Evolutionary conservation across 2,113 vertebrate genomes (phyloP).

Genomic region (Penelope pileata): DNA sequence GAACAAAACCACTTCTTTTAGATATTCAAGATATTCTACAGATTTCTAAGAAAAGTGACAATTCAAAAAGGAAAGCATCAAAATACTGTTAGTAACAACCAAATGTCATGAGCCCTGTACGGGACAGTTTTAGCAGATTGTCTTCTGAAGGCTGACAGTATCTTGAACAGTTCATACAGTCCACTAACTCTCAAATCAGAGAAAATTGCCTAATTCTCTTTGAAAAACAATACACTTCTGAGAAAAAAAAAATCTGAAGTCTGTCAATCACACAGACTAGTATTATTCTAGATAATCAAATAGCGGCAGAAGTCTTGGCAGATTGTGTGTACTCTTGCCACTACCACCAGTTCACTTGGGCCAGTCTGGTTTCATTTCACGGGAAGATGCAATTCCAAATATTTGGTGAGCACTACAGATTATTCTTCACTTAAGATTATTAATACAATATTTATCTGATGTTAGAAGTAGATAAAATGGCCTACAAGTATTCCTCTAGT

Average conservation of each 20-base stretch:
- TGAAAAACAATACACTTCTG: neutral
- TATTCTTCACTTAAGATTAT: neutral
- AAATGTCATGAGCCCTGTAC: accelerated
- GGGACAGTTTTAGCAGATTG: neutral
- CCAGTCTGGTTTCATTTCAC: neutral
- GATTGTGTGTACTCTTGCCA: neutral
- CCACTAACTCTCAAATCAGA: neutral
- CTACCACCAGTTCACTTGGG: neutral
- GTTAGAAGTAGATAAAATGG: neutral
- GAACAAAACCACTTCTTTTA: neutral
- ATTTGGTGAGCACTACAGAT: neutral
- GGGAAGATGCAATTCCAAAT: neutral
- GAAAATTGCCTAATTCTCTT: neutral
- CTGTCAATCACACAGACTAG: neutral
- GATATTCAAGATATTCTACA: neutral
- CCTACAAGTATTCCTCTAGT: neutral
- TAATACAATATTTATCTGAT: neutral
- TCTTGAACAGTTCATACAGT: neutral
- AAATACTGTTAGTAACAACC: accelerated
- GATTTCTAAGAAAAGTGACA: neutral
- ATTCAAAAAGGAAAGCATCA: neutral
- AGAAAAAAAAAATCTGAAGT: neutral
- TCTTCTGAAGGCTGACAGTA: neutral
- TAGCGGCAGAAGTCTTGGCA: constrained; percentile 1
- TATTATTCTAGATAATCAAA: constrained; percentile 6